phyloP scores from a whole-genome alignment of 92 coral and sea anemone genomes.

The Epizoanthus ramosus region DNA sequence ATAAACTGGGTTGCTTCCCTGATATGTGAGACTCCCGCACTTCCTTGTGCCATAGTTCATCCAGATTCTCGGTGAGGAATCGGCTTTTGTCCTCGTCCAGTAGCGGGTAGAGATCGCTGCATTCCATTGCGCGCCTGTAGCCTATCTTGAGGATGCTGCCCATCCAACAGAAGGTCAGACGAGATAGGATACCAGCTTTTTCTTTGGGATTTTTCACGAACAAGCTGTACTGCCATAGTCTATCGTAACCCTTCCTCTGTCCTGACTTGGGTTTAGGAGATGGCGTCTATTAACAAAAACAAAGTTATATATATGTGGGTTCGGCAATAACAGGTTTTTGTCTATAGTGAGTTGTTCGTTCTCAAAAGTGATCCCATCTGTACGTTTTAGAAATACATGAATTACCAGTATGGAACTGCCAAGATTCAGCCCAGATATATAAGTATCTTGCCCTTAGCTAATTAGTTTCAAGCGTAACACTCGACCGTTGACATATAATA shows the following conservation, averaged over 20 bases:
- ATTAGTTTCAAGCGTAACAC: too few species aligned
- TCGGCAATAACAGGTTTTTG: too few species aligned
- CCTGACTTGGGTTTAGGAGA: slow-evolving; percentile 11
- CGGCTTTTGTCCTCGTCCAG: slow-evolving; percentile 84
- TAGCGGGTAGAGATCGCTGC: slow-evolving; percentile 79
- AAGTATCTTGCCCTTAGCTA: too few species aligned
- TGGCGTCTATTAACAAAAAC: background rate
- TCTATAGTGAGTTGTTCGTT: background rate
- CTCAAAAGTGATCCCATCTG: too few species aligned
- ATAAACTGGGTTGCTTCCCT: slow-evolving; percentile 72
- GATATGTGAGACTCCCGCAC: slow-evolving; percentile 64
- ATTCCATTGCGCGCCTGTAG: slow-evolving; percentile 68
- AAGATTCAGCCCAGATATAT: too few species aligned
- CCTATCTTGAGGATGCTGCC: slow-evolving; percentile 74
- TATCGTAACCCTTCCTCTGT: slow-evolving; percentile 53
- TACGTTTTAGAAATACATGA: too few species aligned
- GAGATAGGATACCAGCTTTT: slow-evolving; percentile 79
- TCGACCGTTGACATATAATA: too few species aligned
- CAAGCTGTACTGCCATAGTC: slow-evolving; percentile 84
- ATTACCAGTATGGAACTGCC: too few species aligned
- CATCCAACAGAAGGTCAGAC: slow-evolving; percentile 83
- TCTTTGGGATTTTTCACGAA: slow-evolving; percentile 90
- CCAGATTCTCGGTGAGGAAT: slow-evolving; percentile 75
- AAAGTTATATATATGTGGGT: too few species aligned
- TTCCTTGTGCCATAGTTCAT: slow-evolving; percentile 73